Conservation (phyloP, 2,888 invertebrate species). For the Patella ulyssiponensis region DNA sequence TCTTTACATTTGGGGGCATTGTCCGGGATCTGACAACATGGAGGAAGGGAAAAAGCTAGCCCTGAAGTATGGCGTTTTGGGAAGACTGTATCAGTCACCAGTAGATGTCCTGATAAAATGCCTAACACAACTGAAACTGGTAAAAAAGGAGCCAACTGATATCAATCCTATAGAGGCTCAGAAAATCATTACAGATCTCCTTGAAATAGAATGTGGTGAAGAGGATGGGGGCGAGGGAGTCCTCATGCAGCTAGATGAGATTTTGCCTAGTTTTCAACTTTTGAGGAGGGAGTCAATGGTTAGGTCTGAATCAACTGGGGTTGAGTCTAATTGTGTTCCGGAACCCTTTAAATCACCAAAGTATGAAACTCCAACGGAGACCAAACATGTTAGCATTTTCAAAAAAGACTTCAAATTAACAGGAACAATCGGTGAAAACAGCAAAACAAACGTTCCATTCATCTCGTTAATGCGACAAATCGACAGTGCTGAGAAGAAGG, state of each 20-base stretch:
- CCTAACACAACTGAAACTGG: neutral
- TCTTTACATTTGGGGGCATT: neutral
- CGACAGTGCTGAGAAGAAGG: neutral
- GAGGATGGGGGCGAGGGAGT: too few relatives aligned
- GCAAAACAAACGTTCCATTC: neutral
- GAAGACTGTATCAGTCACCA: neutral
- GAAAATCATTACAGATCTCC: too few relatives aligned
- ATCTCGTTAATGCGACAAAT: neutral
- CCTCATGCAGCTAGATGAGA: too few relatives aligned
- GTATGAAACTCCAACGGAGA: neutral
- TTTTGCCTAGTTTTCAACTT: too few relatives aligned
- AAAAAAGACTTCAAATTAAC: neutral
- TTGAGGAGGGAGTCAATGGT: too few relatives aligned
- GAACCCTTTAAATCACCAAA: too few relatives aligned
- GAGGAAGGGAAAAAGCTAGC: neutral
- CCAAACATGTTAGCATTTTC: neutral
- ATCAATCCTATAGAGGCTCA: too few relatives aligned
- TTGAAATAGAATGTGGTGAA: too few relatives aligned
- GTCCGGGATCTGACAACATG: neutral
- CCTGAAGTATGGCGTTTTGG: neutral
- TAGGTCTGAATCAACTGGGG: too few relatives aligned
- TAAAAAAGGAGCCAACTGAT: too few relatives aligned
- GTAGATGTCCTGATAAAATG: neutral
- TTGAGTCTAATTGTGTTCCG: too few relatives aligned
- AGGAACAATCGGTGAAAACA: neutral